Percentiles rank a stretch among this genome's conserved stretches.
Evolutionary conservation across 2,888 invertebrate species (phyloP).

Genomic region (Phengaris alcon): DNA sequence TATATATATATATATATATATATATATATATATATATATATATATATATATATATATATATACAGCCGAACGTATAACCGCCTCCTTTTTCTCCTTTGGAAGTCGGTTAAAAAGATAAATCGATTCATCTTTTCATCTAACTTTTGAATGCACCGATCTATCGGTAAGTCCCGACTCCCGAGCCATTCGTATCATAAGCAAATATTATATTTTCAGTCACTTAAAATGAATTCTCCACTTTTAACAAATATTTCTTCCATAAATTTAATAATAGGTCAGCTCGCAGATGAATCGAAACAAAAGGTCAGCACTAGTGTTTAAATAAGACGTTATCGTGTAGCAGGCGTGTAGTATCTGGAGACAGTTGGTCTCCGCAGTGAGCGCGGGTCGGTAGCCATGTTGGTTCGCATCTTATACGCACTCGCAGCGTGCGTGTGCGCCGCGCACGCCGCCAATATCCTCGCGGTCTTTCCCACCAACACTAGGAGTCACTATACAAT

Average conservation of each 20-base stretch:
- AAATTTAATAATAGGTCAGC: background rate
- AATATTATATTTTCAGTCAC: background rate
- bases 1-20: too few relatives aligned
- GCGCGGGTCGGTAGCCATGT: constrained; percentile 63
- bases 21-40: too few relatives aligned
- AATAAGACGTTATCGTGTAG: constrained; percentile 21
- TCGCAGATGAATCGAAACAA: constrained; percentile 23
- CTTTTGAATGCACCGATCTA: background rate
- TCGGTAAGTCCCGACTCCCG: background rate
- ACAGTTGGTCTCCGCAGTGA: constrained; percentile 47
- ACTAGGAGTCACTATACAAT: constrained; percentile 77
- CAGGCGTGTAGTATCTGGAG: constrained; percentile 43
- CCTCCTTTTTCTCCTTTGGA: too few relatives aligned
- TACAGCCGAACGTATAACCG: too few relatives aligned
- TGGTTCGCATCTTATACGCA: constrained; percentile 58
- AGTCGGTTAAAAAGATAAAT: too few relatives aligned
- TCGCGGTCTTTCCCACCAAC: constrained; percentile 73
- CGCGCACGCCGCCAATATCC: constrained; percentile 60
- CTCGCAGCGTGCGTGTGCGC: constrained; percentile 50
- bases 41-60: too few relatives aligned
- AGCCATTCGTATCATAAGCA: background rate
- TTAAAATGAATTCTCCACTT: background rate
- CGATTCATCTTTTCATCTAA: too few relatives aligned
- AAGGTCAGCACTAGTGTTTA: constrained; percentile 25
- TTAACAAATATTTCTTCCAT: background rate